A percentile compares a stretch with the other conserved stretches of the same genome.
phyloP scores from a whole-genome alignment of 1,140 invertebrate genomes.

The Sesamia nonagrioides region DNA sequence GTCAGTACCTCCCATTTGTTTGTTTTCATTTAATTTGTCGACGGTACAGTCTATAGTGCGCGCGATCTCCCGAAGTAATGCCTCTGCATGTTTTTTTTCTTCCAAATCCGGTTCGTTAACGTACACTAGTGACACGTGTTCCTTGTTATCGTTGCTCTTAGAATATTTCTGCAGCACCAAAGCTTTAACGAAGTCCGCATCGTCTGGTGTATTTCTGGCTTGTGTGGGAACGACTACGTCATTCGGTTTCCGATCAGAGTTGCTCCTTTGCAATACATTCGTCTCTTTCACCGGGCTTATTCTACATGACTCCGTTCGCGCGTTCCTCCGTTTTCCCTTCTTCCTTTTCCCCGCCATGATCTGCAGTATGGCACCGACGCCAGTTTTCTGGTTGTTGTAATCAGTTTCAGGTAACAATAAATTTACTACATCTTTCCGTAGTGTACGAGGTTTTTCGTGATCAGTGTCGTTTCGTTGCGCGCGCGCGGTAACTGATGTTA shows the following conservation, averaged over 20 bases:
- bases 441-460: slow-evolving; percentile 65
- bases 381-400: slow-evolving; percentile 73
- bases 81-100: slow-evolving; percentile 77
- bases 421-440: slow-evolving; percentile 82
- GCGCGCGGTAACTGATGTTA: slow-evolving; percentile 68
- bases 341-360: slow-evolving; percentile 78
- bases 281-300: slow-evolving; percentile 66
- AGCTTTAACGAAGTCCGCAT: slow-evolving; percentile 76
- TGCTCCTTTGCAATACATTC: slow-evolving; percentile 62
- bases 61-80: slow-evolving; percentile 78
- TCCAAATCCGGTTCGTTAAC: slow-evolving; percentile 70
- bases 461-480: slow-evolving; percentile 65
- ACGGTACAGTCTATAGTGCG: slow-evolving; percentile 78
- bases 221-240: slow-evolving; percentile 62
- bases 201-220: slow-evolving; percentile 75
- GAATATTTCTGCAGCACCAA: slow-evolving; percentile 82
- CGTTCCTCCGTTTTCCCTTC: slow-evolving; percentile 68
- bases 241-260: slow-evolving; percentile 55
- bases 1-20: slow-evolving; percentile 76
- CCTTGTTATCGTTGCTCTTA: slow-evolving; percentile 66
- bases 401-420: slow-evolving; percentile 75
- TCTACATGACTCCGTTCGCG: slow-evolving; percentile 64
- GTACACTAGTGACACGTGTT: slow-evolving; percentile 82
- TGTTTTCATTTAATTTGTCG: slow-evolving; percentile 69
- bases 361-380: slow-evolving; percentile 73